Evolutionary conservation across 2,888 invertebrate species (phyloP).

Genomic region (Cataglyphis rosenhaueri): DNA sequence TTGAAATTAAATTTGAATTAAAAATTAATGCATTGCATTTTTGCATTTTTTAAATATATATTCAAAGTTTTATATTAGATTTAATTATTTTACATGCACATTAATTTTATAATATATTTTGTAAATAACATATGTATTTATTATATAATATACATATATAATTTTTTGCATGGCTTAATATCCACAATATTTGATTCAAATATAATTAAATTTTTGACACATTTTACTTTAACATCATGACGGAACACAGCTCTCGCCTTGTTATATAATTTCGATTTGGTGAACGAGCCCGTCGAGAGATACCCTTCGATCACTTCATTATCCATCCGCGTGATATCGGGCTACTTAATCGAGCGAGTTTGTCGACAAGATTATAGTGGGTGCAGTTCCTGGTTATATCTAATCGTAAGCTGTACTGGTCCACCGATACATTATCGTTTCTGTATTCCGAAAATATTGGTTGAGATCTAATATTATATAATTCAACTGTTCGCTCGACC

Average conservation of each 20-base stretch:
- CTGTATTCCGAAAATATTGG: neutral
- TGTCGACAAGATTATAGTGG: conserved; percentile 71
- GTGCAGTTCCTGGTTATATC: conserved; percentile 66
- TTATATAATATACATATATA: neutral
- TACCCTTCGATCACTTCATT: conserved; percentile 71
- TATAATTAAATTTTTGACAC: neutral
- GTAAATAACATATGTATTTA: neutral
- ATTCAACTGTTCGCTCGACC: neutral
- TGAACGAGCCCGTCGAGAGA: conserved; percentile 53
- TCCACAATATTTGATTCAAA: neutral
- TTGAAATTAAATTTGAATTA: neutral
- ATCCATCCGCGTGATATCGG: conserved; percentile 64
- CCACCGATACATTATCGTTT: neutral
- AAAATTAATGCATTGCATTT: neutral
- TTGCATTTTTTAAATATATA: neutral
- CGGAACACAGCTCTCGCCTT: neutral
- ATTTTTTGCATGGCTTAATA: neutral
- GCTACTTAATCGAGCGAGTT: conserved; percentile 72
- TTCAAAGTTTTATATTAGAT: neutral
- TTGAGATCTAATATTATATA: neutral
- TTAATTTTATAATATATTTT: conserved; percentile 6
- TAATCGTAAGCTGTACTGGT: conserved; percentile 45
- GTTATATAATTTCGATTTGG: conserved; percentile 64
- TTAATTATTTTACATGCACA: neutral
- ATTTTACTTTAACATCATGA: neutral